Percentiles rank a stretch among this genome's conserved stretches.
phyloP scores from a whole-genome alignment of 2,113 vertebrate species.

The Gymnocephalus cernua region DNA sequence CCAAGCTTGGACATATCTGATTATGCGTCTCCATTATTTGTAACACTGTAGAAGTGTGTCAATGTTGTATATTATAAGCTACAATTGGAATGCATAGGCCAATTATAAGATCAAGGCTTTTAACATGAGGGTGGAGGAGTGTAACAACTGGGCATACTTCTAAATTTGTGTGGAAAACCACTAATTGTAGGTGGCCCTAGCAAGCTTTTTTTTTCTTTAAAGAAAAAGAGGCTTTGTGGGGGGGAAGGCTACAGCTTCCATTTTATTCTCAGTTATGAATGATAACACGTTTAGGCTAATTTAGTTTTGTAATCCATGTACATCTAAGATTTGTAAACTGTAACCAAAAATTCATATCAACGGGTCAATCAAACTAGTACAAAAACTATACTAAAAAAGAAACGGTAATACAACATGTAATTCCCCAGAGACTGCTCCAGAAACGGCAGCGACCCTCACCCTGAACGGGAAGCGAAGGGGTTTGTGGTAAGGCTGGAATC shows the following conservation, averaged over 20 bases:
- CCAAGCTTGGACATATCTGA: background rate
- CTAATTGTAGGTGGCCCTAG: background rate
- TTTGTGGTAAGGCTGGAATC: conserved; percentile 97
- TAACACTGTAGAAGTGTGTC: background rate
- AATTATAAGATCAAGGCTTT: conserved; percentile 1
- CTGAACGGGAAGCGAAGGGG: conserved; percentile 95
- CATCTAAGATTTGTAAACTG: background rate
- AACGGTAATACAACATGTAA: background rate
- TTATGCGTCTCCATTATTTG: background rate
- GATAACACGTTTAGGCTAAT: background rate
- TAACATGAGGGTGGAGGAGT: conserved; percentile 1
- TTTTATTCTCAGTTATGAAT: background rate
- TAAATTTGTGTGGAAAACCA: conserved; percentile 28
- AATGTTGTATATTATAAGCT: background rate
- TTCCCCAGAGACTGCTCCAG: background rate
- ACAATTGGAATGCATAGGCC: background rate
- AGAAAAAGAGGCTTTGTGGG: background rate
- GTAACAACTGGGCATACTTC: conserved; percentile 24
- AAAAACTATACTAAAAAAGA: background rate
- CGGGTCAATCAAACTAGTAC: background rate
- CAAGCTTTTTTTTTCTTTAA: no score
- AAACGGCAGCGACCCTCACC: conserved; percentile 76
- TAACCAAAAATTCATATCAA: background rate
- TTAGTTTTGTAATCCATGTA: background rate
- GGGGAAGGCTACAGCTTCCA: background rate